Evolutionary conservation across 2,888 invertebrate genomes (phyloP), one percentile per base, ranked within the genome.

Genomic region (Drosophila niveifrons): DNA sequence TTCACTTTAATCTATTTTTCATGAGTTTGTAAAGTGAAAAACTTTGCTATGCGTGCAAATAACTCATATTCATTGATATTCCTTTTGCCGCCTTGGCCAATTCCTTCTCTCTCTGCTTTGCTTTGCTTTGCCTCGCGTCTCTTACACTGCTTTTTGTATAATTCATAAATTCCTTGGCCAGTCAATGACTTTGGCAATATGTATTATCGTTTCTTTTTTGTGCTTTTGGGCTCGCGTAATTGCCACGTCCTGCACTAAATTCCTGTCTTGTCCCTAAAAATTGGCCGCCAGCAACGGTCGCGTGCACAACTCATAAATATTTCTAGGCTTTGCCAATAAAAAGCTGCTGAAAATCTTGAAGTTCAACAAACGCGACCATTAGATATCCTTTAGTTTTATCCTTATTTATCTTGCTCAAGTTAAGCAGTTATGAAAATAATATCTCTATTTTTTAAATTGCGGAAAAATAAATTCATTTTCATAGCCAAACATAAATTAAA

Each of bases 1-100:
- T 68, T 69, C 70, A 66, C 86, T 85, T 86, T 78, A 87, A 86
- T 87, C 78, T 85, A 87, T 87, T 85, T 86, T 87, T 87, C 78
- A 86, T 86, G 87, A 85, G 78, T 87, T 80, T 74, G 64, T 74
- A 81, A 86, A 86, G 87, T 82, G 66, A 81, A 85, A 84, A 85
- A 73, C 68, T 82, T 78, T 58, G 75, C 67, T 72, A 70, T 78
- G 84, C 86, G 84, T 86, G 84, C 79, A 72, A 82, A 84, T 79
- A 86, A 78, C 82, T 84, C 82, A 81, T 82, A 78, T 82, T 79
- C 87, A 85, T 79, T 79, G 81, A 78, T 84, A 86, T 83, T 80
- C 78, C 59, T 48, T 61, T 66, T 61, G 66, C 53, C 50, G 48
- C 62, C 15, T 36, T 47, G 53, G 11, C 39, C 51, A 51, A 28